Conservation (phyloP, 2,113 vertebrate genomes). For the Pavo muticus region DNA sequence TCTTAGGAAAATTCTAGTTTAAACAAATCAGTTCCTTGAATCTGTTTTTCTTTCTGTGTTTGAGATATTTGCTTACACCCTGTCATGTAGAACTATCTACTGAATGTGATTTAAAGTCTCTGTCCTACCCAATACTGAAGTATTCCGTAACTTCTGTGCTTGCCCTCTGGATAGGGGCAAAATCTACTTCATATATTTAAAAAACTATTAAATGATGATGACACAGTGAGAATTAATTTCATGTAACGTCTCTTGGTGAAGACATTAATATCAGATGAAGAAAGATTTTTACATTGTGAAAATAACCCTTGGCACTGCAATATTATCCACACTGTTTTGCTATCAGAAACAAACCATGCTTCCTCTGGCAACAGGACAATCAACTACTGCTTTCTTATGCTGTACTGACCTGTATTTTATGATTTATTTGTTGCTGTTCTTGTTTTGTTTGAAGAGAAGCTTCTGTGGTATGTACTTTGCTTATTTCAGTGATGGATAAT, state of each 20-base stretch:
- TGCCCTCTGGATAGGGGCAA: background rate
- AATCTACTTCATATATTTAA: background rate
- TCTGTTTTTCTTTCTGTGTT: background rate
- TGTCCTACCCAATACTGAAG: background rate
- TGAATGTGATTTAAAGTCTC: background rate
- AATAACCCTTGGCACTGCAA: background rate
- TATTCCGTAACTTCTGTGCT: background rate
- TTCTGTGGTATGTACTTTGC: background rate
- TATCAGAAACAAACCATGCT: background rate
- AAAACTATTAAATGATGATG: background rate
- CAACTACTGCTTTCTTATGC: background rate
- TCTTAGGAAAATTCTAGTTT: background rate
- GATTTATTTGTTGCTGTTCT: background rate
- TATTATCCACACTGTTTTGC: background rate
- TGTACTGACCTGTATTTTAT: background rate
- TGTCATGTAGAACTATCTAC: background rate
- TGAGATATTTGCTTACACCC: background rate
- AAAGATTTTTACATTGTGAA: background rate
- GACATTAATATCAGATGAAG: background rate
- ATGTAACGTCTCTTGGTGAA: background rate
- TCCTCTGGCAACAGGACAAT: background rate
- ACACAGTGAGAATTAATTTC: background rate
- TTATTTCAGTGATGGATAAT: background rate
- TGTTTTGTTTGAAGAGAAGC: background rate
- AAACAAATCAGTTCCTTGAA: background rate